phyloP scores from a whole-genome alignment of 2,888 invertebrate genomes.

The Stomorhina lunata region DNA sequence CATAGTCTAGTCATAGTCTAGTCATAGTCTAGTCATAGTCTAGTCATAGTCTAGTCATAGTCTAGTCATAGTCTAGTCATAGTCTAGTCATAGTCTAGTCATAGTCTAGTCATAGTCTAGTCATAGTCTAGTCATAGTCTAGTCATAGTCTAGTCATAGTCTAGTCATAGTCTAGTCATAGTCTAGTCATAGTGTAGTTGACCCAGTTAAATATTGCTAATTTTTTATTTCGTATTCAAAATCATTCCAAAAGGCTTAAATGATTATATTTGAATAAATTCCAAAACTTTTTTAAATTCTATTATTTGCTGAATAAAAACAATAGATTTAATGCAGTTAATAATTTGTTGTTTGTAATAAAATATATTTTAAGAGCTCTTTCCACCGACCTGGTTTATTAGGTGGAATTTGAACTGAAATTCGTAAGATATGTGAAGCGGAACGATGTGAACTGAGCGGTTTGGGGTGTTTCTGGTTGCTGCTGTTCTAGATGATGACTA shows the following conservation, averaged over 20 bases:
- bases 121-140: not conserved
- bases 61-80: not conserved
- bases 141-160: not conserved
- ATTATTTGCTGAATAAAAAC: not conserved
- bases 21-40: not conserved
- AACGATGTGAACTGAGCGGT: slow-evolving; percentile 24
- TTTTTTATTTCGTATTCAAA: no score
- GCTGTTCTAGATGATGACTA: slow-evolving; percentile 19
- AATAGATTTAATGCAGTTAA: not conserved
- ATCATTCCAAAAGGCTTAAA: no score
- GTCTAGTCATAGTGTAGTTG: not conserved
- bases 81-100: not conserved
- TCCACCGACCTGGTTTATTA: not conserved
- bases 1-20: not conserved
- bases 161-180: not conserved
- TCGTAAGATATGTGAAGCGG: slow-evolving; percentile 45
- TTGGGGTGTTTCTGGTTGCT: slow-evolving; percentile 55
- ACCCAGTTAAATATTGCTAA: no score
- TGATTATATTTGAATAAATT: no score
- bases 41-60: not conserved
- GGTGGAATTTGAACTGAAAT: slow-evolving; percentile 15
- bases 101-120: not conserved
- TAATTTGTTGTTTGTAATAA: not conserved
- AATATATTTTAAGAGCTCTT: not conserved
- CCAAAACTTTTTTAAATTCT: no score